These are phyloP conservation scores for Ataeniobius toweri DNA, from an alignment of 2,797 vertebrate species.

Conservation along the genomic window DNA sequence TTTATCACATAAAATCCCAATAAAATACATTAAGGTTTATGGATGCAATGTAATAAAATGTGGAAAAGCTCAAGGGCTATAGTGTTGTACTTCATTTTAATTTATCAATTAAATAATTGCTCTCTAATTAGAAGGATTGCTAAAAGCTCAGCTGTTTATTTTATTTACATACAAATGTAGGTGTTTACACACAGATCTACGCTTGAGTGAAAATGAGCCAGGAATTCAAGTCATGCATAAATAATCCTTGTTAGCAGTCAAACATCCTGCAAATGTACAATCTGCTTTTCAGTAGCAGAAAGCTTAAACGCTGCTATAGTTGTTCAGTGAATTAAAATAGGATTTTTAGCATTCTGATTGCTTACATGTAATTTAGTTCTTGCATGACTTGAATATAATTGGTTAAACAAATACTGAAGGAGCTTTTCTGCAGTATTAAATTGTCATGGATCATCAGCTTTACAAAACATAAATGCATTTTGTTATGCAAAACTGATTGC, in stretches of 20 bases:
- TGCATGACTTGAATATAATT: conserved; percentile 3
- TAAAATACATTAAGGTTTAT: not conserved
- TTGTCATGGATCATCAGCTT: not conserved
- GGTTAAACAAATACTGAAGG: not conserved
- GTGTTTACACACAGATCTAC: not conserved
- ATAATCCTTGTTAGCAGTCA: conserved; percentile 4
- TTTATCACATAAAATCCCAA: too few relatives aligned
- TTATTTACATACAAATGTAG: conserved; percentile 1
- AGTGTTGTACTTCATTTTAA: not conserved
- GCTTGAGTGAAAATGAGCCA: not conserved
- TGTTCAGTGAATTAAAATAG: conserved; percentile 3
- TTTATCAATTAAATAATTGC: not conserved
- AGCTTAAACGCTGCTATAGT: not conserved
- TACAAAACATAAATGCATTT: not conserved
- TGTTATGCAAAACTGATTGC: conserved; percentile 8
- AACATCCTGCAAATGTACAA: conserved; percentile 1
- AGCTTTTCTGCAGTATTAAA: not conserved
- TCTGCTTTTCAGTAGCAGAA: not conserved
- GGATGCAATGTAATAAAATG: not conserved
- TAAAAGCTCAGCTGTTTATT: not conserved
- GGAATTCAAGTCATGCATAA: conserved; percentile 9
- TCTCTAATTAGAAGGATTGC: not conserved
- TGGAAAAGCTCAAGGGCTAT: not conserved
- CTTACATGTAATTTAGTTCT: not conserved
- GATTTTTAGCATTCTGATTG: conserved; percentile 1